Base-by-base conservation (phyloP, 2,113 vertebrate genomes). In the Phaethon lepturus region DNA sequence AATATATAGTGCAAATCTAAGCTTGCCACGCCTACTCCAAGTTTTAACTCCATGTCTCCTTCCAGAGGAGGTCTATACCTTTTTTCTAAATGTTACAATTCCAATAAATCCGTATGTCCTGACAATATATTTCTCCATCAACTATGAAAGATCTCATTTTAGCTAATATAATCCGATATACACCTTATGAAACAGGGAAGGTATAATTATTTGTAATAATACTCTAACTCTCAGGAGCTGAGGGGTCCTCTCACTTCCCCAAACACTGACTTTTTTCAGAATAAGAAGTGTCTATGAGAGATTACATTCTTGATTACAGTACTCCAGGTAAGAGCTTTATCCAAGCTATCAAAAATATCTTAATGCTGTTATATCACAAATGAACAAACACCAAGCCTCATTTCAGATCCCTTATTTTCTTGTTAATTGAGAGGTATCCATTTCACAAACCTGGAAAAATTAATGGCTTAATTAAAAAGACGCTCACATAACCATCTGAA, bases 21-120 rank as follows among this genome's bases (percentile, higher is more conserved):
- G 22, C 2, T 23, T 67, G 31, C 25, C 16, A 75, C 28, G 79
- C 29, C 7, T 72, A 38, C 66, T 52, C 6, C 44, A 75, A 45
- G 35, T 73, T 81, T 31, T 68, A 84, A 84, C 9, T 73, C 6
- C 1, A 0, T 14, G 12, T 38, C 19, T 86, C 26, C 24, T 55
- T 66, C 44, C 73, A 90, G 25, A 52, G 17, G 19, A 77, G 7
- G 24, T 45, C 4, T 38, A 11, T 64, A 38, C 4, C 4, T 55
- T 85, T 62, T 66, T 45, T 22, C 8, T 64, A 42, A 76, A 45
- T 7, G 1, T 17, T 19, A 47, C 7, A n/a, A n/a, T 63, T 72
- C 14, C 29, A 33, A 33, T 52, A 42, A 69, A 73, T 40, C 11
- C 0, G 0, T 50, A 42, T 31, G 55, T 11, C 28, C 14, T 63